Percentiles rank a stretch among this genome's conserved stretches.
These are phyloP conservation scores for Merodon equestris DNA, from an alignment of 2,888 invertebrate species.

Conservation along the genomic window DNA sequence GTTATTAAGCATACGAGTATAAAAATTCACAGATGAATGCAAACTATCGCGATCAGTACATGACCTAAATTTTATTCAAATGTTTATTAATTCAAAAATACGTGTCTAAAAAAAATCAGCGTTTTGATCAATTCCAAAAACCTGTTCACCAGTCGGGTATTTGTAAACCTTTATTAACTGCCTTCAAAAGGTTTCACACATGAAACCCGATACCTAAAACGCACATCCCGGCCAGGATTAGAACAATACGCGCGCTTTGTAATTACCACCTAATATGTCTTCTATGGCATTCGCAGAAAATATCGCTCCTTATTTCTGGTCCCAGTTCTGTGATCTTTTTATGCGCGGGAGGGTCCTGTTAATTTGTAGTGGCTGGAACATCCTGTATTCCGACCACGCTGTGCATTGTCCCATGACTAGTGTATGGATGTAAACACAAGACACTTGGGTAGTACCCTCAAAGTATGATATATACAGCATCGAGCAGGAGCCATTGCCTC, in stretches of 20 bases:
- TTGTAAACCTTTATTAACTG: constrained; percentile 53
- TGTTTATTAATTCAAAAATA: no score
- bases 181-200: constrained; percentile 41
- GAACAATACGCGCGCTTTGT: constrained; percentile 37
- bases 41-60: no score
- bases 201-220: constrained; percentile 36
- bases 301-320: constrained; percentile 11
- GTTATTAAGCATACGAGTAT: no score
- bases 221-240: constrained; percentile 44
- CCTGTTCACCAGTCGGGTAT: constrained; percentile 42
- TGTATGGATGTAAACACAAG: constrained; percentile 54
- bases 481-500: no score
- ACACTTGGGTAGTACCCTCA: constrained; percentile 43
- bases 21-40: no score
- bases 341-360: neutral
- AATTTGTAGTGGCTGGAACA: constrained; percentile 45
- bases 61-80: no score
- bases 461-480: constrained; percentile 27
- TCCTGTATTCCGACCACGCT: constrained; percentile 43
- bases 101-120: no score
- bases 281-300: constrained; percentile 21
- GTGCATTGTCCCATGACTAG: constrained; percentile 29
- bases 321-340: no score
- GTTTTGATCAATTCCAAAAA: no score
- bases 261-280: constrained; percentile 68